Evolutionary conservation across 2,797 vertebrate genomes (phyloP), one percentile per base, ranked within the genome.

Genomic region (Coilia nasus): DNA sequence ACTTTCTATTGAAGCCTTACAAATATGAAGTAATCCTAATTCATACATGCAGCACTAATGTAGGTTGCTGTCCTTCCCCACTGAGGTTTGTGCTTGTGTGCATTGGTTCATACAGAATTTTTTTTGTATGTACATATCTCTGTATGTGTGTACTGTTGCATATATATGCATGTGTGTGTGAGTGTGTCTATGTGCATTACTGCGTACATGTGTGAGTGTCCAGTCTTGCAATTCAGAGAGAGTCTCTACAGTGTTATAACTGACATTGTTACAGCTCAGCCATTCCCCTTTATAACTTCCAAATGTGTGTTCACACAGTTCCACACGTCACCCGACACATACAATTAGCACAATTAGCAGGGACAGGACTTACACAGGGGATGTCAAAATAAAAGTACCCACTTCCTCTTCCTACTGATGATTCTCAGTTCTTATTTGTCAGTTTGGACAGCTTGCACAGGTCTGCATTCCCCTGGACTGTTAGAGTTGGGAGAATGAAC

Each of bases 141-240:
- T n/a, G n/a, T n/a, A n/a, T 60, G 21, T 60, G n/a, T 60, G 60
- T 10, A 9, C 11, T 9, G 14, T 0, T 67, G 62, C 14, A 25
- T 28, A 23, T 67, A 14, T 28, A 3, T 67, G 62, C 0, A 15
- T 31, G 23, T 31, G 25, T 71, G 64, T 15, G 31, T 35, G 5
- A 2, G 2, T 5, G 5, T 25, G 64, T 71, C 14, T 28, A n/a
- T 64, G 60, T 59, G 14, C 15, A 1, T 7, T n/a, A 23, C 2
- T n/a, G 57, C 28, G 23, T 62, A 23, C 10, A 23, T 62, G 62
- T 9, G 59, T 47, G 60, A 59, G 82, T 75, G 54, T 54, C 31
- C 47, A 80, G 90, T 89, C 88, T 92, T 90, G 91, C 87, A 87
- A 94, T 91, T 90, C 89, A 90, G 81, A 15, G 44, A 88, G 86